Percentiles rank a stretch among this genome's conserved stretches.
Evolutionary conservation across 2,113 vertebrate species (phyloP).

Genomic region (Ammodytes dubius): DNA sequence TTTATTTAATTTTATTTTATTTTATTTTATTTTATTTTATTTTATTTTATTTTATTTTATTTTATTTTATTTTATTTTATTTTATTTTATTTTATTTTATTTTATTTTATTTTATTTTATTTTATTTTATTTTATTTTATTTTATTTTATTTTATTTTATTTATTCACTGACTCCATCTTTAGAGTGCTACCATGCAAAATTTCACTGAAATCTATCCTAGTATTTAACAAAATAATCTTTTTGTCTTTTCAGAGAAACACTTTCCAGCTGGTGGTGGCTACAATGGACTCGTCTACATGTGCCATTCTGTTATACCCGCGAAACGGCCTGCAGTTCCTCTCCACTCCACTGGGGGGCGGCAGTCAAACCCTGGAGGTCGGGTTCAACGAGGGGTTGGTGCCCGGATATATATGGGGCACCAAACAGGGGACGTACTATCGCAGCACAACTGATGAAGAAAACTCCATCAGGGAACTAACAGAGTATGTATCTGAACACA

Average conservation of each 20-base stretch:
- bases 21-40: too few species aligned
- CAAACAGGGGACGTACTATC: conserved; percentile 83
- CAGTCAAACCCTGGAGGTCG: conserved; percentile 80
- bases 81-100: too few species aligned
- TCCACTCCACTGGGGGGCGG: conserved; percentile 82
- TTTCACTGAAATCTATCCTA: too few species aligned
- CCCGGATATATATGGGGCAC: conserved; percentile 77
- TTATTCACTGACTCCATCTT: too few species aligned
- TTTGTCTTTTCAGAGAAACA: conserved; percentile 88
- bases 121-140: too few species aligned
- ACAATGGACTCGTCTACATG: conserved; percentile 86
- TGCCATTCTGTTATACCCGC: conserved; percentile 93
- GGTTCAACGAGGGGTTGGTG: conserved; percentile 89
- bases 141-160: too few species aligned
- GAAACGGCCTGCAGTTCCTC: conserved; percentile 87
- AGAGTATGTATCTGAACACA: conserved; percentile 82
- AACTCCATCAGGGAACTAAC: conserved; percentile 85
- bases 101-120: too few species aligned
- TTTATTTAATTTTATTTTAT: too few species aligned
- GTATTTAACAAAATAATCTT: neutral
- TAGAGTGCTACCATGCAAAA: too few species aligned
- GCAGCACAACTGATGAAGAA: conserved; percentile 84
- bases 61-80: too few species aligned
- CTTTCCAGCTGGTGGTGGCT: conserved; percentile 92
- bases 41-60: too few species aligned